A percentile compares a stretch with the other conserved stretches of the same genome.
Evolutionary conservation across 2,797 vertebrate species (phyloP).

Genomic region (Poeciliopsis turneri): DNA sequence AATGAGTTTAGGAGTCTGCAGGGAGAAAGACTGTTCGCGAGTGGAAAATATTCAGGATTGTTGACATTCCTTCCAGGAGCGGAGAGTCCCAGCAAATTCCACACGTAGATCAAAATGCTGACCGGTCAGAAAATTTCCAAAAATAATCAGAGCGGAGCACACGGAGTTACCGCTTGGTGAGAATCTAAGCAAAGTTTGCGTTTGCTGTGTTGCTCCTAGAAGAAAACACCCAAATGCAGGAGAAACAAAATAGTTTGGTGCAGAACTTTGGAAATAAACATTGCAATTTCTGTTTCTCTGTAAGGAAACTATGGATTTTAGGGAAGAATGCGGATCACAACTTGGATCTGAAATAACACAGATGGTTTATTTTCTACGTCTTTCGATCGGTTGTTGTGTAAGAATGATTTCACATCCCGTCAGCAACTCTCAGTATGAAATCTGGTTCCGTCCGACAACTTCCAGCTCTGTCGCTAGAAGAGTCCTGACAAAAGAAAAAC

Average conservation of each 20-base stretch:
- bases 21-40: not conserved
- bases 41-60: not conserved
- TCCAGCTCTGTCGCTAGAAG: not conserved
- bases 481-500: not conserved
- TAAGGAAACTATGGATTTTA: not conserved
- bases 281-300: not conserved
- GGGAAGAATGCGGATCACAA: not conserved
- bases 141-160: not conserved
- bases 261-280: not conserved
- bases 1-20: not conserved
- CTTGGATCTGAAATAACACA: not conserved
- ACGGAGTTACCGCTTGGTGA: not conserved
- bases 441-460: not conserved
- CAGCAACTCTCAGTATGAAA: not conserved
- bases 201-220: not conserved
- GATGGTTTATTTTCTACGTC: not conserved
- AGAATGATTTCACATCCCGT: not conserved
- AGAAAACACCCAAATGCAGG: not conserved
- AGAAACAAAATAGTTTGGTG: not conserved
- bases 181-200: not conserved
- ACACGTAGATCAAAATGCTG: not conserved
- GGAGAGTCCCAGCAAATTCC: constrained; percentile 1
- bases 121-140: not conserved
- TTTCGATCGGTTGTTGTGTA: not conserved
- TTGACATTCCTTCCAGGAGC: constrained; percentile 4